phyloP scores from a whole-genome alignment of 1,140 invertebrate species.

The Anoplophora glabripennis region DNA sequence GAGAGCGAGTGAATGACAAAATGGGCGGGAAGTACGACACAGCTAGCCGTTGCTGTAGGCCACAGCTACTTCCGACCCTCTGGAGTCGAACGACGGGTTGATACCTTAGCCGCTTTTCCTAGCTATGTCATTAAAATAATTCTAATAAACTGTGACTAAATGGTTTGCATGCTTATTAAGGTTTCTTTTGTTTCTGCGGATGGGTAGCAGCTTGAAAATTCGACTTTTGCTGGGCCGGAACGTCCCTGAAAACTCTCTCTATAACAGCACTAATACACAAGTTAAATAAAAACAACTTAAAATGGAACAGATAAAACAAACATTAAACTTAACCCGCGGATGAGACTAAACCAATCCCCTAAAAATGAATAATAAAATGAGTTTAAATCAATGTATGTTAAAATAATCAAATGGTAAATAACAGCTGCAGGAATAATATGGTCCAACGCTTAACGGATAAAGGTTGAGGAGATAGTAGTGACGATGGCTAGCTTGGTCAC shows the following conservation, averaged over 20 bases:
- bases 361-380: conserved; percentile 9
- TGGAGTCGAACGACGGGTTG: conserved; percentile 45
- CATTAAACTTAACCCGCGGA: neutral
- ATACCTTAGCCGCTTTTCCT: conserved; percentile 31
- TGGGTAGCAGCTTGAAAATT: conserved; percentile 45
- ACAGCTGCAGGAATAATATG: conserved; percentile 8
- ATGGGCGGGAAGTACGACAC: conserved; percentile 56
- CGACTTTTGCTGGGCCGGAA: conserved; percentile 47
- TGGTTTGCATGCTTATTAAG: conserved; percentile 13
- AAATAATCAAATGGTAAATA: conserved; percentile 15
- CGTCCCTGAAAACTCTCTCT: conserved; percentile 46
- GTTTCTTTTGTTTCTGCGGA: conserved; percentile 22
- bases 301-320: conserved; percentile 10
- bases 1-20: conserved; percentile 11
- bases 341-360: conserved; percentile 8
- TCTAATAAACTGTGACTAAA: neutral
- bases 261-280: conserved; percentile 42
- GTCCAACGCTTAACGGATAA: too few species aligned
- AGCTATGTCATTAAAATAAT: conserved; percentile 8
- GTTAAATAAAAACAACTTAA: conserved; percentile 13
- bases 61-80: conserved; percentile 52
- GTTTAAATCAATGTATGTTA: neutral
- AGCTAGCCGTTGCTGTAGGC: conserved; percentile 65
- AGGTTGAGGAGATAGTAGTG: conserved; percentile 14
- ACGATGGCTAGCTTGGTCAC: conserved; percentile 31